A percentile compares a stretch with the other conserved stretches of the same genome.
phyloP scores from a whole-genome alignment of 2,113 vertebrate genomes.

The Sphaerodactylus townsendi region DNA sequence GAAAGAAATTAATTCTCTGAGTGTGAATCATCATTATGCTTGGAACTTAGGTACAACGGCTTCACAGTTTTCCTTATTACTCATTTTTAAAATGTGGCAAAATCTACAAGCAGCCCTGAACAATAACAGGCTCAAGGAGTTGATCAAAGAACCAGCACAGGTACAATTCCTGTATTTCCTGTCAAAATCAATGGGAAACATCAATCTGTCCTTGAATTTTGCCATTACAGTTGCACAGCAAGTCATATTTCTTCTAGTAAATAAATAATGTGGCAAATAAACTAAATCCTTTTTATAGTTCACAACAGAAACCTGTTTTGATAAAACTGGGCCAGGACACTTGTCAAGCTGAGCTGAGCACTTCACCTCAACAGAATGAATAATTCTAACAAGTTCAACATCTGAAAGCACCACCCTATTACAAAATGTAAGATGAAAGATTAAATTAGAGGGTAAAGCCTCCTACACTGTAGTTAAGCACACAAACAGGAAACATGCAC shows the following conservation, averaged over 20 bases:
- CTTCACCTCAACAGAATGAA: neutral
- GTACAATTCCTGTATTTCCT: neutral
- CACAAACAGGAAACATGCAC: no score
- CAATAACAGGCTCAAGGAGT: neutral
- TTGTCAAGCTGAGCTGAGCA: neutral
- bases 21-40: neutral
- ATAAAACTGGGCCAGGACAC: neutral
- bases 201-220: neutral
- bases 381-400: neutral
- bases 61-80: neutral
- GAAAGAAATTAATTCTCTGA: neutral
- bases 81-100: neutral
- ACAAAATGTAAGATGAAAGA: neutral
- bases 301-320: neutral
- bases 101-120: neutral
- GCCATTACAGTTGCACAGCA: neutral
- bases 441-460: neutral
- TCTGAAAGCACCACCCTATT: neutral
- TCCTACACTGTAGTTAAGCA: no score
- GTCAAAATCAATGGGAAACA: neutral
- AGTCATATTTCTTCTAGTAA: neutral
- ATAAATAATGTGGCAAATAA: neutral
- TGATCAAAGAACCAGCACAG: neutral
- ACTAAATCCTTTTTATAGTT: neutral
- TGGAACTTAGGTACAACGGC: neutral